These are phyloP conservation scores for Chrysopilus asiliformis DNA, from an alignment of 2,888 invertebrate species.

Conservation along the genomic window DNA sequence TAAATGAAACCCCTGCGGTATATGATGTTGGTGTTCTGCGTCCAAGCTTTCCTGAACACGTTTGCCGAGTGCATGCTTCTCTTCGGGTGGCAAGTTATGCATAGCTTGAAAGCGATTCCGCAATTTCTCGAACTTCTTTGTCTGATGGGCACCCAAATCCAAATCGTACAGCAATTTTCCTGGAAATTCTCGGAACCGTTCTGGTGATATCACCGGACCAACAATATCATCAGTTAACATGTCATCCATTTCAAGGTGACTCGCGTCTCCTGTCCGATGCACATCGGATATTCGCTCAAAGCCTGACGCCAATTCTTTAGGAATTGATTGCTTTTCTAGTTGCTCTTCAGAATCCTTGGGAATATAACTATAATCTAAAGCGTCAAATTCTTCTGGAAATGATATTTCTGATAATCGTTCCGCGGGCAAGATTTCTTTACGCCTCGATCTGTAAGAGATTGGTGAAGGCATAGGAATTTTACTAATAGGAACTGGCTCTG, in stretches of 20 bases:
- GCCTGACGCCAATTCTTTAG: background rate
- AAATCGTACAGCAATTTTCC: background rate
- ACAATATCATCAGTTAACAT: constrained; percentile 1
- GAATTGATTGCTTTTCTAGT: background rate
- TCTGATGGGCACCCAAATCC: background rate
- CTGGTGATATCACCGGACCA: constrained; percentile 2
- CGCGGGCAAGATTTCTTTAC: background rate
- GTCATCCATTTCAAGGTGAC: background rate
- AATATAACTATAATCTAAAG: background rate
- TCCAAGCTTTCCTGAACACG: background rate
- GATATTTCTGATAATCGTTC: constrained; percentile 1
- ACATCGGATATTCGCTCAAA: background rate
- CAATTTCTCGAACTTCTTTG: background rate
- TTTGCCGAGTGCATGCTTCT: background rate
- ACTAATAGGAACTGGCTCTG: background rate
- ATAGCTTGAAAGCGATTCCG: background rate
- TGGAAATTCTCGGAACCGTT: background rate
- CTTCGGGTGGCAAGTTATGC: background rate
- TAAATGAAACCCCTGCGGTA: background rate
- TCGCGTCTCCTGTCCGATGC: background rate
- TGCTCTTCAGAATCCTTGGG: constrained; percentile 2
- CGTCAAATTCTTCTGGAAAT: background rate
- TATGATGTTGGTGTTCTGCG: background rate
- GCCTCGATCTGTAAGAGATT: background rate
- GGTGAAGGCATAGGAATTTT: constrained; percentile 8